Conservation (phyloP, 1,140 invertebrate genomes). For the Habropoda laboriosa region DNA sequence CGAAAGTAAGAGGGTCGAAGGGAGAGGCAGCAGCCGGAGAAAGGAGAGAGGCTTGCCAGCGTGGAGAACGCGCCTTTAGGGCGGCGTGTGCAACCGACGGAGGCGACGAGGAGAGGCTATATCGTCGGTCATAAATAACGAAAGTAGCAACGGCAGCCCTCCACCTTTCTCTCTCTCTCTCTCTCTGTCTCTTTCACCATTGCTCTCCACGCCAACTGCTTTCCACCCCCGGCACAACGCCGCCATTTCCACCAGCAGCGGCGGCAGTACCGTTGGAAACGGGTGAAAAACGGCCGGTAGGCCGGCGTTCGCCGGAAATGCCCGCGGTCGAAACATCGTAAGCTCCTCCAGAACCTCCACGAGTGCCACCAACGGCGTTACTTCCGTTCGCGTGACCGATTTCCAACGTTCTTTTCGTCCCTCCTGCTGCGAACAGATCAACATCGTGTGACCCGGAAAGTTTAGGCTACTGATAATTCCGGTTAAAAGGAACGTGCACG, state of each 20-base stretch:
- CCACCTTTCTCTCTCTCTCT: slow-evolving; percentile 46
- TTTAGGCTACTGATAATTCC: not conserved
- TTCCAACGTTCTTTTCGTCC: slow-evolving; percentile 8
- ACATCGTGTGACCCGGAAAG: slow-evolving; percentile 10
- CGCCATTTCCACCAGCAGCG: slow-evolving; percentile 37
- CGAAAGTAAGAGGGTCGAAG: slow-evolving; percentile 49
- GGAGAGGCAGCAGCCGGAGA: not conserved
- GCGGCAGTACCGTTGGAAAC: slow-evolving; percentile 25
- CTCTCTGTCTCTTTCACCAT: too few species aligned
- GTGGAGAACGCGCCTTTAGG: slow-evolving; percentile 36
- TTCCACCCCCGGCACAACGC: slow-evolving; percentile 47
- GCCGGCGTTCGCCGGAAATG: slow-evolving; percentile 48
- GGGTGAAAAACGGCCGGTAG: slow-evolving; percentile 70
- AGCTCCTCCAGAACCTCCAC: not conserved
- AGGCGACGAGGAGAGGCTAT: slow-evolving; percentile 64
- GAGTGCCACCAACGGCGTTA: slow-evolving; percentile 12
- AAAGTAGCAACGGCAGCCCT: slow-evolving; percentile 73
- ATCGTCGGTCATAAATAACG: slow-evolving; percentile 74
- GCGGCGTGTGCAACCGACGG: slow-evolving; percentile 49
- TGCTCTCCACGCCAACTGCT: slow-evolving; percentile 39
- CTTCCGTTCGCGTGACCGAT: slow-evolving; percentile 33
- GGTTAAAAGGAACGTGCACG: not conserved
- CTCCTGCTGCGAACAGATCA: not conserved
- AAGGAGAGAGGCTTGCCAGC: not conserved
- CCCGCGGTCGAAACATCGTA: slow-evolving; percentile 34